These are phyloP conservation scores for Mus spretus DNA, from an alignment of 2,797 vertebrate species.

Conservation along the genomic window DNA sequence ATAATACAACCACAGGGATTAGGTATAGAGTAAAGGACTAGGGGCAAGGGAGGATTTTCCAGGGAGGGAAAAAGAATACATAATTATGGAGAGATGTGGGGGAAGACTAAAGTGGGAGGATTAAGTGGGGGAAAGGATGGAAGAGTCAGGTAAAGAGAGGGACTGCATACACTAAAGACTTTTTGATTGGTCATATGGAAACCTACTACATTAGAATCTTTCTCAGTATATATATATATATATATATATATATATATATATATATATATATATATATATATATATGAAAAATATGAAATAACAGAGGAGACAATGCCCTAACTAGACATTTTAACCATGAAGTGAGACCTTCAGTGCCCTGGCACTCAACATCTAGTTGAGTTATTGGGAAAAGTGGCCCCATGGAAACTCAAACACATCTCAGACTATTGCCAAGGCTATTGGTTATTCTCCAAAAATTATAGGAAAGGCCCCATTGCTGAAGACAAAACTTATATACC, in stretches of 20 bases:
- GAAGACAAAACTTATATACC: neutral
- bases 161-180: neutral
- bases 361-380: neutral
- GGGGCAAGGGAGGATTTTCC: neutral
- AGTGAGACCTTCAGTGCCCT: too few species aligned
- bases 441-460: neutral
- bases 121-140: neutral
- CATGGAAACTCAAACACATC: neutral
- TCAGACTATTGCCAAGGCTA: neutral
- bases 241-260: too few species aligned
- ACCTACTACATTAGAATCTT: neutral
- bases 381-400: neutral
- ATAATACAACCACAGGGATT: neutral
- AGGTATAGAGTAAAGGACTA: neutral
- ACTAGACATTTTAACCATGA: too few species aligned
- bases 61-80: neutral
- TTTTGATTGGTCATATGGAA: neutral
- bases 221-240: too few species aligned
- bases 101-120: neutral
- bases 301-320: neutral
- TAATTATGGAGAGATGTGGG: neutral
- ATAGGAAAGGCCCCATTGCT: neutral
- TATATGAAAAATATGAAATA: neutral
- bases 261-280: too few species aligned
- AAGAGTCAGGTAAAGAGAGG: neutral